These are phyloP conservation scores for Penaeus indicus DNA, from an alignment of 1,140 invertebrate genomes.

Conservation along the genomic window DNA sequence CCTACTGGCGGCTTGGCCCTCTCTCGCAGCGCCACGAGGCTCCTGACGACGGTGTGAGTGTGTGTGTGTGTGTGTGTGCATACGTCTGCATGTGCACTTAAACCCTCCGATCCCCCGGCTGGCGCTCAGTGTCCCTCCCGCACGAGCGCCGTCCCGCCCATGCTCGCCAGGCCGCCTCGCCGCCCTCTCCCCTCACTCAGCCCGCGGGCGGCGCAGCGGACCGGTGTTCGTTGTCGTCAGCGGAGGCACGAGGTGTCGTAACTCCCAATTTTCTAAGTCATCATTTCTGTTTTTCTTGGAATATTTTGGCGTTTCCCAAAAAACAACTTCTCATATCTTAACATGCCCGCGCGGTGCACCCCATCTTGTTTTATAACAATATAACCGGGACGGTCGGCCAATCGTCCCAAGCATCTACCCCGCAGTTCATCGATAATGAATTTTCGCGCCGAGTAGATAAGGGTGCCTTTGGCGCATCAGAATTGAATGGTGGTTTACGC, in stretches of 20 bases:
- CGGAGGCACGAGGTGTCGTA: constrained; percentile 56
- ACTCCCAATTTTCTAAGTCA: constrained; percentile 61
- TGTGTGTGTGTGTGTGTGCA: too few relatives aligned
- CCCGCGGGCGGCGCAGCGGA: too few relatives aligned
- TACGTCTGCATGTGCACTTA: too few relatives aligned
- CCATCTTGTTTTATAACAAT: constrained; percentile 64
- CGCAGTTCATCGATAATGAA: neutral
- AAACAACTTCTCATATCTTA: constrained; percentile 60
- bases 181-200: too few relatives aligned
- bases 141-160: too few relatives aligned
- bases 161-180: too few relatives aligned
- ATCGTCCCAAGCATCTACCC: constrained; percentile 33
- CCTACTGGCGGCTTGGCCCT: too few relatives aligned
- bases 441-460: constrained; percentile 1
- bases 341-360: constrained; percentile 59
- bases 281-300: constrained; percentile 63
- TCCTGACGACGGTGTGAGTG: too few relatives aligned
- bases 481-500: constrained; percentile 19
- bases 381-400: constrained; percentile 42
- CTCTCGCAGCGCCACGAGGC: too few relatives aligned
- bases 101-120: too few relatives aligned
- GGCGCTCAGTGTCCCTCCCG: too few relatives aligned
- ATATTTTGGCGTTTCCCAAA: constrained; percentile 58
- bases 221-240: constrained; percentile 37
- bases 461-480: constrained; percentile 17